Evolutionary conservation across 2,888 invertebrate genomes (phyloP), one percentile per base, ranked within the genome.

Genomic region (Epistrophella euchroma): DNA sequence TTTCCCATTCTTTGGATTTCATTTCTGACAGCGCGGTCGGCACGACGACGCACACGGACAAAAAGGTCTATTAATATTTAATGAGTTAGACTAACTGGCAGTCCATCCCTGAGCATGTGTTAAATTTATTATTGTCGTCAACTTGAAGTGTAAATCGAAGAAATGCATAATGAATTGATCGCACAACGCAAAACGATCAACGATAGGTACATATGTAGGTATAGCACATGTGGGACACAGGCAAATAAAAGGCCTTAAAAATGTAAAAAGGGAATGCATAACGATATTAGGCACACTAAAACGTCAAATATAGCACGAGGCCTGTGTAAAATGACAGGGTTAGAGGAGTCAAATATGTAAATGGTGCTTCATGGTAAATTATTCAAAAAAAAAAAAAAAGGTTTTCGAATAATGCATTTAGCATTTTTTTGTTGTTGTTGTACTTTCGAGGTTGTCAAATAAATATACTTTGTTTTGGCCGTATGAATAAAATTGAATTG

Each of bases 111-210:
- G 47, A 75, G 45, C 47, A 7, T 64, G 74, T 79, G 37, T 28
- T 37, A 40, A 35, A 40, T 64, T 74, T 50, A 22, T 56, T 71
- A 62, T 58, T 66, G 45, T 47, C 74, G 70, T 84, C 74, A 74
- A 56, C 40, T 40, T 70, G 74, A 84, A 76, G 79, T 84, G 75
- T 80, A 80, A 80, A 60, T 72, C 71, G 55, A 43, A 80, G 68
- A 85, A 85, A 80, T 80, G 85, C 80, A 85, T 80, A 85, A 85
- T 85, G 76, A 85, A 85, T 76, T 68, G 80, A 80, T 80, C 85
- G 73, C 76, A 55, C 55, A 70, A 68, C 84, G 60, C 80, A 55
- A 60, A 62, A 66, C 72, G 66, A 83, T 78, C 62, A 47, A 76
- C 19, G n/a, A 64, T 58, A 40, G 25, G 10, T 13, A 62, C 4